Conservation (phyloP, 2,797 vertebrate species). For the Okamejei kenojei region DNA sequence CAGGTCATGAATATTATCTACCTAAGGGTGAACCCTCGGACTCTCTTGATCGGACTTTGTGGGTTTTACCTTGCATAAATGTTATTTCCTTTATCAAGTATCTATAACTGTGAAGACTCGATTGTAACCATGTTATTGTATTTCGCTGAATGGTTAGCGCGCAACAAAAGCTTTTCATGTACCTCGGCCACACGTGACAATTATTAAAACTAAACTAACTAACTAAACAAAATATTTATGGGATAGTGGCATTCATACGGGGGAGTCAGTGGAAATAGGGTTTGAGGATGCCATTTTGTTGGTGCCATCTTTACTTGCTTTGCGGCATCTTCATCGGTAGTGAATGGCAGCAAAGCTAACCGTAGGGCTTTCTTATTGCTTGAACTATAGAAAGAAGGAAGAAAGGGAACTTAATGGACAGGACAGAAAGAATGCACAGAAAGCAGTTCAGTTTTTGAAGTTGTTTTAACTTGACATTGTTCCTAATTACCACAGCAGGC, state of each 20-base stretch:
- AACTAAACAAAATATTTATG: background rate
- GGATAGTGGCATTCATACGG: background rate
- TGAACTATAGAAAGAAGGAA: background rate
- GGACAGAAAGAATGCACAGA: conserved; percentile 16
- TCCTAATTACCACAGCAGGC: conserved; percentile 43
- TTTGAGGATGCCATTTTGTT: background rate
- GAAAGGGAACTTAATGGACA: conserved; percentile 16
- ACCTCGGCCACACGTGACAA: no score
- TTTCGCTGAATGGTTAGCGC: no score
- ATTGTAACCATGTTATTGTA: no score
- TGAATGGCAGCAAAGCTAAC: conserved; percentile 28
- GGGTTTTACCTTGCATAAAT: no score
- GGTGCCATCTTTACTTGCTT: background rate
- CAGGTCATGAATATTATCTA: no score
- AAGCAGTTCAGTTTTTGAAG: background rate
- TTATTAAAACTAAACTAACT: no score
- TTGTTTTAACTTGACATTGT: background rate
- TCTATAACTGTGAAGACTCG: no score
- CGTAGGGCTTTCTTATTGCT: background rate
- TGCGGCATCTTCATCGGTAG: conserved; percentile 19
- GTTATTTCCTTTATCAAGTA: no score
- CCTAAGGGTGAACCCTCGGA: no score
- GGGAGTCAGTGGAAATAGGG: background rate
- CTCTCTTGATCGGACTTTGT: no score
- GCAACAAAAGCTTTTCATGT: no score